Evolutionary conservation across 2,113 vertebrate species (phyloP).

Genomic region (Ophiodon elongatus): DNA sequence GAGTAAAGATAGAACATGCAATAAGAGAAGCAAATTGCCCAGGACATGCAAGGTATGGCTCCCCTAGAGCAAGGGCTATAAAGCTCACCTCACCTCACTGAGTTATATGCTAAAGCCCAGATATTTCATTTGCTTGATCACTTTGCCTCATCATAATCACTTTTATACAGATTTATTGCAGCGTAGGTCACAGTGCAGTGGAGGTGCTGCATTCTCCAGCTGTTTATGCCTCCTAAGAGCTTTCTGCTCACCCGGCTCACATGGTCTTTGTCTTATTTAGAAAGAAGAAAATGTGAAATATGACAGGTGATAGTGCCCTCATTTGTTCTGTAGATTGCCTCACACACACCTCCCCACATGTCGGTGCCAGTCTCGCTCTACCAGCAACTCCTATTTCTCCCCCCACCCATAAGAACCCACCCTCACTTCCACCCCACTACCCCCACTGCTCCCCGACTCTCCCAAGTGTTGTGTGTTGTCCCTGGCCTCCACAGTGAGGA

Average conservation of each 20-base stretch:
- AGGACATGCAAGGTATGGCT: slow-evolving; percentile 74
- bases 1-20: slow-evolving; percentile 71
- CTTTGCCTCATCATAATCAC: slow-evolving; percentile 82
- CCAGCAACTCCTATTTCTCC: slow-evolving; percentile 63
- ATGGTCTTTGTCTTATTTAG: slow-evolving; percentile 81
- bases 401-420: slow-evolving; percentile 33
- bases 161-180: slow-evolving; percentile 80
- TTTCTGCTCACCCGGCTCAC: slow-evolving; percentile 69
- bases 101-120: slow-evolving; percentile 77
- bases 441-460: slow-evolving; percentile 44
- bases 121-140: slow-evolving; percentile 87
- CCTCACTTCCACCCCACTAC: slow-evolving; percentile 31
- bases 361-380: slow-evolving; percentile 77
- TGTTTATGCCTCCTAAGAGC: slow-evolving; percentile 82
- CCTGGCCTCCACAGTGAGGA: slow-evolving; percentile 57
- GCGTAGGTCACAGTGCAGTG: slow-evolving; percentile 75
- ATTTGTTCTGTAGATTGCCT: slow-evolving; percentile 81
- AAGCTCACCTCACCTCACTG: slow-evolving; percentile 76
- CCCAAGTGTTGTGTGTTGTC: slow-evolving; percentile 62
- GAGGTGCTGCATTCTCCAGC: slow-evolving; percentile 78
- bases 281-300: slow-evolving; percentile 79
- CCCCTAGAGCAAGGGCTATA: slow-evolving; percentile 76
- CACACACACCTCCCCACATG: slow-evolving; percentile 79
- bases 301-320: slow-evolving; percentile 78
- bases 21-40: slow-evolving; percentile 77